Evolutionary conservation across 1,140 invertebrate species (phyloP).

Genomic region (Drosophila suzukii): DNA sequence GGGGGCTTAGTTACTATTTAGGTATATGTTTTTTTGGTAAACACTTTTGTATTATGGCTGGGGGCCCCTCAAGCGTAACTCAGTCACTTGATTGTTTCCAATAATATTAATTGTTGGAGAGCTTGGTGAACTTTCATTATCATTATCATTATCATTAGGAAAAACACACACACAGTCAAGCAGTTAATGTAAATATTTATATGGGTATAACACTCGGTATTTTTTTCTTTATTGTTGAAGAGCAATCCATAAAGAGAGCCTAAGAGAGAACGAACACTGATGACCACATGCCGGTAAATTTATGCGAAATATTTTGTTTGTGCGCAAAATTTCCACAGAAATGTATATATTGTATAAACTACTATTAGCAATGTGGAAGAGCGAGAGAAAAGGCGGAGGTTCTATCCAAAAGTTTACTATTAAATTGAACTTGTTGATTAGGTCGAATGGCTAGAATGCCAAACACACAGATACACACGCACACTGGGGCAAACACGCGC

Average conservation of each 20-base stretch:
- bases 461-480: slow-evolving; percentile 7
- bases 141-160: slow-evolving; percentile 44
- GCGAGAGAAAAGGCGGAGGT: background rate
- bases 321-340: slow-evolving; percentile 38
- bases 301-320: slow-evolving; percentile 56
- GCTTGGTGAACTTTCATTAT: slow-evolving; percentile 21
- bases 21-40: background rate
- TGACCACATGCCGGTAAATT: slow-evolving; percentile 69
- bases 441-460: slow-evolving; percentile 26
- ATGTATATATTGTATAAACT: slow-evolving; percentile 10
- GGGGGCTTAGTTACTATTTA: background rate
- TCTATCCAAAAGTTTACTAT: slow-evolving; percentile 20
- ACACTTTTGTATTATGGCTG: background rate
- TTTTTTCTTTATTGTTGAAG: slow-evolving; percentile 17
- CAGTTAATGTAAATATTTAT: slow-evolving; percentile 64
- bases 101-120: slow-evolving; percentile 26
- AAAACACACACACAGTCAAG: slow-evolving; percentile 23
- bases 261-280: slow-evolving; percentile 18
- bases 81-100: slow-evolving; percentile 18
- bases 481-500: slow-evolving; percentile 14
- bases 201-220: slow-evolving; percentile 35
- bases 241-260: slow-evolving; percentile 12
- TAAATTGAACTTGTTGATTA: slow-evolving; percentile 48
- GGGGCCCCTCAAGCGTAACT: slow-evolving; percentile 12
- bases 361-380: slow-evolving; percentile 9